Evolutionary conservation across 92 coral and sea anemone species (phyloP), one percentile per base, ranked within the genome.

Genomic region (Umimayanthus kanabou): DNA sequence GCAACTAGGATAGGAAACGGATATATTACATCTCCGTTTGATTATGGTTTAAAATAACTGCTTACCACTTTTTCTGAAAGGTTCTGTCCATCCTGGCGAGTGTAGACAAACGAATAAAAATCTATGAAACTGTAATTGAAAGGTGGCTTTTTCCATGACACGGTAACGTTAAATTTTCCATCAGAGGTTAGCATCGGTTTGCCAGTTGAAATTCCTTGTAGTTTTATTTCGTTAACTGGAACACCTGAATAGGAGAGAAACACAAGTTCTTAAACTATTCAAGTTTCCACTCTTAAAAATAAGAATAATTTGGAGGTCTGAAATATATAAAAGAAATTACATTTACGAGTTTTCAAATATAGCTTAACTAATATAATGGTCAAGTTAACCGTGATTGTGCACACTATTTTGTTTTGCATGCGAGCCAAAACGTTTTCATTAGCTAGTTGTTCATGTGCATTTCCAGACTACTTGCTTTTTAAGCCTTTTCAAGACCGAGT

Each of bases 81-180:
- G 30, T 69, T 49, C 0, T 45, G 61, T 13, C 87, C 69, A n/a
- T 71, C 87, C 78, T 83, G 39, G 16, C 74, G 87, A 28, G 33
- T 25, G 87, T 71, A 83, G 50, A 43, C 18, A 22, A 83, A 83
- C 23, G 73, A 71, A 45, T 69, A 83, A 20, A 14, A 83, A 23
- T 83, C 65, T 0, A 83, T 43, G 29, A 28, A 73, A 26, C 87
- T 83, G 58, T 83, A 83, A 67, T 67, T 83, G 73, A 83, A 83
- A 1, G 65, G 18, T 8, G 77, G 77, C 20, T 83, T 69, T 3
- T 69, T 33, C 87, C 87, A 83, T 28, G 78, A 69, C 7, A 43
- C 79, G 29, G 78, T 15, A 33, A 70, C 28, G 43, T 45, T 53
- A 49, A 70, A 83, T 5, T 64, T 67, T 9, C 87, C 87, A 71